Evolutionary conservation across 1,140 invertebrate species (phyloP).

Genomic region (Bombus sibiricus): DNA sequence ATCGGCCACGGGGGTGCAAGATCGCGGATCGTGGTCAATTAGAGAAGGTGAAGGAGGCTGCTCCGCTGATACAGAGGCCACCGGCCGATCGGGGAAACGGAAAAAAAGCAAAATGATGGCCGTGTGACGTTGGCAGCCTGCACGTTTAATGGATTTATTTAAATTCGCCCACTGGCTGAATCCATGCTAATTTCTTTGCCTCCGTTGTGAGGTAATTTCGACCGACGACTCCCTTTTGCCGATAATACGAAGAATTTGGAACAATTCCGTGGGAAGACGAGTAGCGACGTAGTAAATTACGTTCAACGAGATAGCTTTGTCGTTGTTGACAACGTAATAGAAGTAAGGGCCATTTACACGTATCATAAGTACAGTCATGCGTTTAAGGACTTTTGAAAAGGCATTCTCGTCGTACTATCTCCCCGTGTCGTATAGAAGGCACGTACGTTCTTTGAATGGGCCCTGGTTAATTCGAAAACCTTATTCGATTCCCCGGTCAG

Average conservation of each 20-base stretch:
- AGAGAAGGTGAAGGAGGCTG: slow-evolving; percentile 72
- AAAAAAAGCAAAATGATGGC: neutral
- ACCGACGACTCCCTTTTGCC: neutral
- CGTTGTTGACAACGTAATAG: neutral
- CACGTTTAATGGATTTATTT: slow-evolving; percentile 43
- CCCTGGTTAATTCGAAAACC: slow-evolving; percentile 59
- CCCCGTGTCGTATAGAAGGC: slow-evolving; percentile 27
- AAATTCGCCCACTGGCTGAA: slow-evolving; percentile 29
- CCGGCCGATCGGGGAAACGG: slow-evolving; percentile 33
- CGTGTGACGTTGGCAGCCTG: slow-evolving; percentile 21
- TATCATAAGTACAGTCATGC: slow-evolving; percentile 20
- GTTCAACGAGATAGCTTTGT: neutral
- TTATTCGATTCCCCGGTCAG: slow-evolving; percentile 56
- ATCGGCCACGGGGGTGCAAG: slow-evolving; percentile 61
- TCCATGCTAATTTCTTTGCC: neutral
- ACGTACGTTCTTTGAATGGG: slow-evolving; percentile 64
- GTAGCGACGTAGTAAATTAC: neutral
- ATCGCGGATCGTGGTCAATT: slow-evolving; percentile 81
- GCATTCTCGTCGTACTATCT: neutral
- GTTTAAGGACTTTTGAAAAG: slow-evolving; percentile 51
- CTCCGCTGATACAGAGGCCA: slow-evolving; percentile 38
- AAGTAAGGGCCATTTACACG: neutral
- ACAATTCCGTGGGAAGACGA: neutral
- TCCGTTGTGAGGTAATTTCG: neutral
- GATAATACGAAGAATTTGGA: neutral